Base-by-base conservation (phyloP, 2,113 vertebrate species). In the Microtus richardsoni region DNA sequence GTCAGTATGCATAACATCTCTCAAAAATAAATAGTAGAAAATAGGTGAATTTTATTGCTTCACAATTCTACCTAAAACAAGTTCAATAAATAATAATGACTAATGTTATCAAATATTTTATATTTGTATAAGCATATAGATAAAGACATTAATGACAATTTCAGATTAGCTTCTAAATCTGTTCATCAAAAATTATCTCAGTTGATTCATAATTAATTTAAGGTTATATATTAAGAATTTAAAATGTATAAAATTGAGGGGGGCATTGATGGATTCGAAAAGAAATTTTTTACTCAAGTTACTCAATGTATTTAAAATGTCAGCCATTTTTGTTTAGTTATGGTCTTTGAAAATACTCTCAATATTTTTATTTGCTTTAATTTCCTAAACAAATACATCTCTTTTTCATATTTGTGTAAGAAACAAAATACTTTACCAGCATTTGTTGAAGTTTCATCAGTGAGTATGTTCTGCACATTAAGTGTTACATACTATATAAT, bases 31-130 rank as follows among this genome's bases (percentile, higher is more conserved):
- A 47, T 28, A 88, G 78, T 17, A 91, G 66, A 74, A 71, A 88
- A 93, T n/a, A 64, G 36, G 22, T 75, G 10, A 70, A 74, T 92
- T 79, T 17, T 73, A 91, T 88, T 94, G 68, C 33, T 97, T 75
- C 39, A 88, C 36, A 49, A 41, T 80, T 95, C 82, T 91, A 89
- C 39, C 80, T 78, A 80, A 96, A 84, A 88, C 73, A 36, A 79
- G 74, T 0, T 92, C 4, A 39, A 52, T 92, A 66, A 93, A 49
- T 9, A 78, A 19, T 30, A 54, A 13, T 71, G 77, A 85, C 70
- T 68, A 79, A 16, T 39, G 21, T 64, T 39, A 74, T 66, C 24
- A 66, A 89, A 64, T 96, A 52, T 44, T 86, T 91, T 80, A 62
- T 91, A 54, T 64, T 9, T 88, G 0, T 33, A 8, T 82, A 85